Evolutionary conservation across 2,797 vertebrate species (phyloP), one percentile per base, ranked within the genome.

Genomic region (Enteromius treurensis): DNA sequence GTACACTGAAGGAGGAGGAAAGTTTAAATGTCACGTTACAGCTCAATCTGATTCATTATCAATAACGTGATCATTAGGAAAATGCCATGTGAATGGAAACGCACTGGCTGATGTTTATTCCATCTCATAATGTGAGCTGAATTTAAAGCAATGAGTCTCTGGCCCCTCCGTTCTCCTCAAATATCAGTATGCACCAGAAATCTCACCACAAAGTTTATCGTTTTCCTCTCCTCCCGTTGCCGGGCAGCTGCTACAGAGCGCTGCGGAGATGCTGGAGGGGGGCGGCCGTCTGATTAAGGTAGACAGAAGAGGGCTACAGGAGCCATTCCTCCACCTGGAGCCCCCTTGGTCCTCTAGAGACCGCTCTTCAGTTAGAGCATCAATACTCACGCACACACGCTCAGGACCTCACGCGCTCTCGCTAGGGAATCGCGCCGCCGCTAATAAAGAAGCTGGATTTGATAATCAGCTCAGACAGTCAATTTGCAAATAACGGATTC

Each of bases 401-500:
- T 11, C 71, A 45, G 62, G 65, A 74, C 75, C 71, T 42, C 77
- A 71, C 83, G 47, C 17, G 19, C 58, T 55, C 79, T 85, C 81
- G 82, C 83, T 23, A 32, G 79, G 84, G 80, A 80, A 85, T 83
- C 42, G 21, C 34, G 87, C 90, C 85, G 89, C 34, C 19, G 87
- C 92, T 92, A 93, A 94, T 93, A 94, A 92, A 94, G 93, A 92
- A 94, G 89, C 89, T 73, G 88, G 88, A 90, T 94, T 93, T 94
- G 93, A 94, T 95, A 92, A 94, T 94, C 93, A 91, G 92, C 91
- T 65, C 90, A 92, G 94, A 93, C 93, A 94, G 93, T 93, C 93
- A 91, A 94, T 94, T 94, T 94, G 93, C 93, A 94, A 94, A 95
- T 94, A 93, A 93, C 91, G 91, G 91, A 91, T 92, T 92, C 89